phyloP scores from a whole-genome alignment of 2,888 invertebrate genomes.

The Nyleta sp. region DNA sequence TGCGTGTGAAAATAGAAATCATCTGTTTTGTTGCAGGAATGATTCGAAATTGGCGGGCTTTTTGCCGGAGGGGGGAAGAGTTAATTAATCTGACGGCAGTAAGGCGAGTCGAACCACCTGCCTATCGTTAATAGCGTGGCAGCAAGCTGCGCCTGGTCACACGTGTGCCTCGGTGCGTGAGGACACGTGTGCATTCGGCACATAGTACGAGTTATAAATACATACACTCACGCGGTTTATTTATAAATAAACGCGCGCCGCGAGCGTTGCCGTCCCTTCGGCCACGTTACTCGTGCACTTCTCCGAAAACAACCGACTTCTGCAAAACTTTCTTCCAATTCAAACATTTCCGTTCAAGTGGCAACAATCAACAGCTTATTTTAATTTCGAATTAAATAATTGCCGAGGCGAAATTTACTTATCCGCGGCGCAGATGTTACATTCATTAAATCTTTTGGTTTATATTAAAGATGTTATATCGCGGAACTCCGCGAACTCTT shows the following conservation, averaged over 20 bases:
- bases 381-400: no score
- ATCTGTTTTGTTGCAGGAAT: no score
- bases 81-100: background rate
- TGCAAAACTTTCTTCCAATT: background rate
- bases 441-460: conserved; percentile 25
- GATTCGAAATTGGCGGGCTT: background rate
- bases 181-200: conserved; percentile 60
- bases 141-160: conserved; percentile 36
- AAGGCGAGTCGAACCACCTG: conserved; percentile 32
- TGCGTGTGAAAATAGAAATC: no score
- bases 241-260: conserved; percentile 37
- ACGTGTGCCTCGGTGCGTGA: conserved; percentile 54
- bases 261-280: conserved; percentile 10
- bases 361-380: background rate
- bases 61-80: background rate
- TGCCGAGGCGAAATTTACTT: background rate
- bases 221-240: conserved; percentile 27
- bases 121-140: conserved; percentile 25
- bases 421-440: conserved; percentile 15
- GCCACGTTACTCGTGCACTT: background rate
- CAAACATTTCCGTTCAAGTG: background rate
- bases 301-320: background rate
- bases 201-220: conserved; percentile 43
- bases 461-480: conserved; percentile 22
- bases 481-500: conserved; percentile 17